These are phyloP conservation scores for Mystacornis crossleyi DNA, from an alignment of 2,113 vertebrate species.

Conservation along the genomic window DNA sequence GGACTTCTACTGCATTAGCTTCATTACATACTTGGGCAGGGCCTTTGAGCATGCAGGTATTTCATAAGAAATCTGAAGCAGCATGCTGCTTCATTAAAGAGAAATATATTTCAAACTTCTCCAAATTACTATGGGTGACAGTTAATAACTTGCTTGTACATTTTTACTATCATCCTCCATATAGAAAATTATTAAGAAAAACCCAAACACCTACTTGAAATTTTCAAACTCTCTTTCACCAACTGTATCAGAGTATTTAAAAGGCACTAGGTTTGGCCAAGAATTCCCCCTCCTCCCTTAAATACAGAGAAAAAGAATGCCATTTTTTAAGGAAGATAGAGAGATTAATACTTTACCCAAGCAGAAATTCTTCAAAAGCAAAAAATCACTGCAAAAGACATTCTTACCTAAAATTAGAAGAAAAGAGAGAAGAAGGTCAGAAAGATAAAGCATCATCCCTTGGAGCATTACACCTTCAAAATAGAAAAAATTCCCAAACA, in stretches of 20 bases:
- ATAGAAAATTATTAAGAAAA: neutral
- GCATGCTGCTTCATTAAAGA: neutral
- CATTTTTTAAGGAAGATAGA: neutral
- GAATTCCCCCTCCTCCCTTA: neutral
- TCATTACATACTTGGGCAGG: neutral
- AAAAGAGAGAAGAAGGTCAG: neutral
- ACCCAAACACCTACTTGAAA: neutral
- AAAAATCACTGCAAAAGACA: neutral
- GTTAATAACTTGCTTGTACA: neutral
- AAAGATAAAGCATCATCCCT: neutral
- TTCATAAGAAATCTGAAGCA: neutral
- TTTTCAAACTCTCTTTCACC: neutral
- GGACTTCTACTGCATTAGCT: neutral
- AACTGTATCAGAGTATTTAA: neutral
- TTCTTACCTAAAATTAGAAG: conserved; percentile 72
- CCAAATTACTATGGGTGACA: neutral
- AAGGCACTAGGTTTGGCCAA: neutral
- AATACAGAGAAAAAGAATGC: neutral
- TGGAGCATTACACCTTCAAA: neutral
- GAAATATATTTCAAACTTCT: neutral
- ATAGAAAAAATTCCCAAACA: neutral
- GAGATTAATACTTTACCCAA: conserved; percentile 68
- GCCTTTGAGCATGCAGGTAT: neutral
- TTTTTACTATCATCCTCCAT: neutral
- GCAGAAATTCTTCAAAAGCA: conserved; percentile 37